These are phyloP conservation scores for Excalfactoria chinensis DNA, from an alignment of 2,113 vertebrate species.

Conservation along the genomic window DNA sequence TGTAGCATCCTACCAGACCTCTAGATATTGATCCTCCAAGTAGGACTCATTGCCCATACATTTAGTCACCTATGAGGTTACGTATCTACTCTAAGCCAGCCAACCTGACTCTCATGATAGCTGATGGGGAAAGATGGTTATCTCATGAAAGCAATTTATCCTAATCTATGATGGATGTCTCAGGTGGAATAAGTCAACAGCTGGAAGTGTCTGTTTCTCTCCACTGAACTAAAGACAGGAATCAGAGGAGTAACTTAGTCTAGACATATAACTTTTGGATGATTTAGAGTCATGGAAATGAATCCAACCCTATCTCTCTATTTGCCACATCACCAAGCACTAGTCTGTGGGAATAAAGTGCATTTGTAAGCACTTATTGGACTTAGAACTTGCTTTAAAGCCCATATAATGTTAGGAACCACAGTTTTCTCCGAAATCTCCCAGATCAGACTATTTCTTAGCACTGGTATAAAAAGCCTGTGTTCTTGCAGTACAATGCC, in stretches of 20 bases:
- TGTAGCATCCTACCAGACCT: background rate
- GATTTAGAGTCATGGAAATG: background rate
- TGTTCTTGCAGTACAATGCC: background rate
- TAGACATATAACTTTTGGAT: background rate
- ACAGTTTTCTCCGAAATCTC: background rate
- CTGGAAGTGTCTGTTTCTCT: constrained; percentile 17
- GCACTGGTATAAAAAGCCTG: background rate
- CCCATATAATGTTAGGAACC: background rate
- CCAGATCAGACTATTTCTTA: background rate
- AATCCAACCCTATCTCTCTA: background rate
- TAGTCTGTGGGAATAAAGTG: background rate
- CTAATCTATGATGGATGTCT: background rate
- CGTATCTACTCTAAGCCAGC: background rate
- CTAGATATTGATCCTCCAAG: background rate
- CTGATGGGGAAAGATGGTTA: background rate
- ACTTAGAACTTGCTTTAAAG: background rate
- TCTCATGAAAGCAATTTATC: constrained; percentile 35
- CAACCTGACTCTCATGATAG: background rate
- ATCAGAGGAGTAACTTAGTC: background rate
- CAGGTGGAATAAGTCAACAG: background rate
- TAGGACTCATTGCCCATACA: background rate
- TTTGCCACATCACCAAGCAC: constrained; percentile 7
- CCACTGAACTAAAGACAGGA: background rate
- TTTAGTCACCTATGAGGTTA: background rate
- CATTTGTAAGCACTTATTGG: background rate